Conservation (phyloP, 1,140 invertebrate genomes). For the Diuraphis noxia region DNA sequence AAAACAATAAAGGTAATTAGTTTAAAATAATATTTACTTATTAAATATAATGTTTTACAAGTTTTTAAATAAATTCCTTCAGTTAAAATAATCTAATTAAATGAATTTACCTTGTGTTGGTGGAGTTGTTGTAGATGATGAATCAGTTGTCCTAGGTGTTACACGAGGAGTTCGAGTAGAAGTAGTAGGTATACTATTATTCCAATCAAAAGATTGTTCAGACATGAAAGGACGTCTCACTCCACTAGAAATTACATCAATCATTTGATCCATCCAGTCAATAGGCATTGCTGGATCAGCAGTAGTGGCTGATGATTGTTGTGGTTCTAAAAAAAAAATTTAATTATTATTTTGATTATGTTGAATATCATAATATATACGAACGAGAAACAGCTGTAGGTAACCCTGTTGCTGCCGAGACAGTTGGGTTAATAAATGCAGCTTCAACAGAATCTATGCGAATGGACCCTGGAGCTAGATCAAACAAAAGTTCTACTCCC, state of each 20-base stretch:
- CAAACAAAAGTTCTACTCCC: constrained; percentile 40
- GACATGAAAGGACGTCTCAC: constrained; percentile 70
- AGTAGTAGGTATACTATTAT: constrained; percentile 63
- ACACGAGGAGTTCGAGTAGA: constrained; percentile 49
- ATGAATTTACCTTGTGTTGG: not conserved
- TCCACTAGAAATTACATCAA: constrained; percentile 49
- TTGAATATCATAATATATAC: not conserved
- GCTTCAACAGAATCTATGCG: constrained; percentile 66
- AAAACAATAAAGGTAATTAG: no score
- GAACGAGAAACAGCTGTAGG: constrained; percentile 26
- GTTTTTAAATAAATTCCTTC: not conserved
- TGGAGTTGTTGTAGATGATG: constrained; percentile 13
- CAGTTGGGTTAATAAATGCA: constrained; percentile 55
- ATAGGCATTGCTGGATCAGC: constrained; percentile 3
- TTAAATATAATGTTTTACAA: no score
- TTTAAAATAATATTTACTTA: no score
- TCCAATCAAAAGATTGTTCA: constrained; percentile 70
- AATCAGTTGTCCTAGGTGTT: constrained; percentile 40
- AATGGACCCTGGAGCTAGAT: constrained; percentile 57
- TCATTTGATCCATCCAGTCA: constrained; percentile 52
- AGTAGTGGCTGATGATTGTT: not conserved
- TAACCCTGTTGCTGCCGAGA: not conserved
- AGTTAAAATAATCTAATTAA: not conserved
- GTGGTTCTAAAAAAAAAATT: constrained; percentile 30
- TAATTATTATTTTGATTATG: not conserved